Conservation (phyloP, 2,888 invertebrate genomes). For the Zygogramma bicolorata region DNA sequence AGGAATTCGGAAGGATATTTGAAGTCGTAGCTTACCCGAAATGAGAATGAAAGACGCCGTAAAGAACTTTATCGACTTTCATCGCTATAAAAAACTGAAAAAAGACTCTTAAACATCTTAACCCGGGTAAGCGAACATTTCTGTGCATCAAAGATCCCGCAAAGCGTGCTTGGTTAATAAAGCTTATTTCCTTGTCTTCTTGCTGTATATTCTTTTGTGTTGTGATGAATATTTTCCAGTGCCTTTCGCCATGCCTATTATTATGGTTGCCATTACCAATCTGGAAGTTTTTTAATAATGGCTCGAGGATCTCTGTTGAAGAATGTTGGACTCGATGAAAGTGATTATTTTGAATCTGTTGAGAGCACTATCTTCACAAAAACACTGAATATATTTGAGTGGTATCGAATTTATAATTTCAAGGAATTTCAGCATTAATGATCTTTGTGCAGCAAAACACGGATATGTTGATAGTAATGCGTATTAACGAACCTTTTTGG, state of each 20-base stretch:
- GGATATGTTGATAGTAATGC: too few relatives aligned
- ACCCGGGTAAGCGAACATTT: not conserved
- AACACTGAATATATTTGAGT: too few relatives aligned
- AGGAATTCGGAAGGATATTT: not conserved
- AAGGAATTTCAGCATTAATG: too few relatives aligned
- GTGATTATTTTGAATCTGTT: too few relatives aligned
- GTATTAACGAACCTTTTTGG: too few relatives aligned
- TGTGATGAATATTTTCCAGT: constrained; percentile 7
- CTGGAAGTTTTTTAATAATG: constrained; percentile 10
- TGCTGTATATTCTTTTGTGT: constrained; percentile 3
- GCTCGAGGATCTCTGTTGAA: too few relatives aligned
- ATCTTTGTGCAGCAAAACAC: too few relatives aligned
- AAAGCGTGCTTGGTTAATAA: constrained; percentile 3
- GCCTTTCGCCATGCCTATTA: not conserved
- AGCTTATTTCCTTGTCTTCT: not conserved
- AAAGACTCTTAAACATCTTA: not conserved
- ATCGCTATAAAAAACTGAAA: not conserved
- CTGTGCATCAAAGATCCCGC: not conserved
- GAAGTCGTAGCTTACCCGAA: not conserved
- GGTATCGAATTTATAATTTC: too few relatives aligned
- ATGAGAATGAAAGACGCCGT: not conserved
- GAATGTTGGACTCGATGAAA: too few relatives aligned
- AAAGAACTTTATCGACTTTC: constrained; percentile 1
- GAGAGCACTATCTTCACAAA: too few relatives aligned
- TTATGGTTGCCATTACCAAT: constrained; percentile 2